Evolutionary conservation across 2,888 invertebrate genomes (phyloP).

Genomic region (Ophion costatus): DNA sequence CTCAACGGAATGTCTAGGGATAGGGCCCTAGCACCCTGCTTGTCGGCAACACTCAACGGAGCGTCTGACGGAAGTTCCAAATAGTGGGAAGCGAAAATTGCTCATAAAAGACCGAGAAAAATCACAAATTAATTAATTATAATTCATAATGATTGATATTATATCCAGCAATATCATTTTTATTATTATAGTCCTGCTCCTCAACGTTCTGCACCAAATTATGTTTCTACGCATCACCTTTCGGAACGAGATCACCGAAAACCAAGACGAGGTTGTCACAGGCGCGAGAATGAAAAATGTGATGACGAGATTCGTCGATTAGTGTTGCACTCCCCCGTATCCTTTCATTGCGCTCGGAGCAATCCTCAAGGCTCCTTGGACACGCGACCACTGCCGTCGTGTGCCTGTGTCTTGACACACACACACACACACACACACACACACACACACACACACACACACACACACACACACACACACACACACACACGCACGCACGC

Average conservation of each 20-base stretch:
- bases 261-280: background rate
- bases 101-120: too few species aligned
- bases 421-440: slow-evolving; percentile 21
- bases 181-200: background rate
- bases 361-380: slow-evolving; percentile 53
- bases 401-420: slow-evolving; percentile 32
- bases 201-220: background rate
- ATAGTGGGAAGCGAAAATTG: too few species aligned
- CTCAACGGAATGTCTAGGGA: too few species aligned
- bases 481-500: slow-evolving; percentile 26
- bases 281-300: background rate
- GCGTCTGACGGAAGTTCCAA: too few species aligned
- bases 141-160: too few species aligned
- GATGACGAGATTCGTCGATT: slow-evolving; percentile 19
- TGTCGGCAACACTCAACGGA: too few species aligned
- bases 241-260: background rate
- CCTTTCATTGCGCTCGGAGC: slow-evolving; percentile 51
- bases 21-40: too few species aligned
- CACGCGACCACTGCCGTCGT: slow-evolving; percentile 54
- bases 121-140: too few species aligned
- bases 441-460: slow-evolving; percentile 27
- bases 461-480: slow-evolving; percentile 26
- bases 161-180: background rate
- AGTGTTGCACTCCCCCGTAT: slow-evolving; percentile 42
- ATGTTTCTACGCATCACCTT: background rate